These are phyloP conservation scores for Heliornis fulica DNA, from an alignment of 2,113 vertebrate genomes.

Conservation along the genomic window DNA sequence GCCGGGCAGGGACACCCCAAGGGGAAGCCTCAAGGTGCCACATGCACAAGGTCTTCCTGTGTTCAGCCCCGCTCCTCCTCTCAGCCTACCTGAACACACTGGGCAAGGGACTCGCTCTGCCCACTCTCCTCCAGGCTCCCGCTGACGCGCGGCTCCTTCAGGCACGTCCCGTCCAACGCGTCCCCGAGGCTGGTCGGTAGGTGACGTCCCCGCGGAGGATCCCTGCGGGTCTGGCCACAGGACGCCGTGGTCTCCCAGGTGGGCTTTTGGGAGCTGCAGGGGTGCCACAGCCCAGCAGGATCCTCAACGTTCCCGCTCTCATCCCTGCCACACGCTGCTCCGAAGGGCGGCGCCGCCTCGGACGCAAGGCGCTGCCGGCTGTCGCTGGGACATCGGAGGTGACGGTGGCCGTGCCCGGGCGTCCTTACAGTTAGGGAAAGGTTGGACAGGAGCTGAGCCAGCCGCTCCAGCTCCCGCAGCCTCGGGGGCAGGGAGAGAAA, in stretches of 20 bases:
- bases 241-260: background rate
- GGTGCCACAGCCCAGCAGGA: background rate
- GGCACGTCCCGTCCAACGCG: conserved; percentile 20
- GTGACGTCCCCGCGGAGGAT: background rate
- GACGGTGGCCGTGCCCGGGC: background rate
- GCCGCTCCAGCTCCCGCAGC: conserved; percentile 80
- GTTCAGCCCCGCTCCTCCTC: no score
- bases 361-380: background rate
- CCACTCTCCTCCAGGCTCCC: background rate
- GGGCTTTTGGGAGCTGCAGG: background rate
- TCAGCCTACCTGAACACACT: conserved; percentile 81
- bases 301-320: background rate
- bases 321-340: background rate
- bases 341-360: background rate
- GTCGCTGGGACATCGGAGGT: background rate
- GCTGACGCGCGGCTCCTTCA: background rate
- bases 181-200: conserved; percentile 44
- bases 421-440: conserved; percentile 61
- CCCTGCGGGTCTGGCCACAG: background rate
- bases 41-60: background rate
- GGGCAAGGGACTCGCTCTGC: conserved; percentile 74
- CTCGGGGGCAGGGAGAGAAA: conserved; percentile 83
- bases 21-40: background rate
- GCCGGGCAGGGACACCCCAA: background rate
- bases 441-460: conserved; percentile 78